Percentiles rank a stretch among this genome's conserved stretches.
Conservation (phyloP, 2,888 invertebrate species). For the Tholera decimalis region DNA sequence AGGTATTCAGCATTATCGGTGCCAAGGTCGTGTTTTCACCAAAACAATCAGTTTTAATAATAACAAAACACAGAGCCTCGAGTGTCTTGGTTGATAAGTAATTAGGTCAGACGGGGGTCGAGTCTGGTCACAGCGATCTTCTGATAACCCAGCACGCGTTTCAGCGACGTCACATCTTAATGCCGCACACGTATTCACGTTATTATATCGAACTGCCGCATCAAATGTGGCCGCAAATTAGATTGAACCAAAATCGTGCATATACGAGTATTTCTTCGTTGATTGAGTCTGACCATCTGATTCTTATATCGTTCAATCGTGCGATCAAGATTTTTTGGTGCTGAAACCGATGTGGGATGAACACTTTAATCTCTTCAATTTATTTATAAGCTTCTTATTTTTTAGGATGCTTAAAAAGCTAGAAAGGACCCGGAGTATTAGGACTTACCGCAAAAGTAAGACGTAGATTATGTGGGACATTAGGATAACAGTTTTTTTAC, state of each 20-base stretch:
- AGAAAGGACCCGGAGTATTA: no score
- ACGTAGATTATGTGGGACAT: not conserved
- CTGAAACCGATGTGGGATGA: not conserved
- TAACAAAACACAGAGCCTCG: constrained; percentile 71
- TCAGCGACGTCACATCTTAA: constrained; percentile 73
- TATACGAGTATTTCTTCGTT: constrained; percentile 28
- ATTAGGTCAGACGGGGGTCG: constrained; percentile 87
- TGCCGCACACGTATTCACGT: constrained; percentile 64
- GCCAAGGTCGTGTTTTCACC: constrained; percentile 74
- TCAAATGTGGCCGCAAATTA: constrained; percentile 51
- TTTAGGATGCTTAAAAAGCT: not conserved
- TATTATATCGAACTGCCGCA: constrained; percentile 57
- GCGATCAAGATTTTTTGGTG: not conserved
- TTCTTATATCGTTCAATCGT: constrained; percentile 5
- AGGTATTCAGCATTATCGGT: constrained; percentile 51
- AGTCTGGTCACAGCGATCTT: constrained; percentile 81
- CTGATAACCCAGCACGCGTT: constrained; percentile 84
- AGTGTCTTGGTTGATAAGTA: constrained; percentile 80
- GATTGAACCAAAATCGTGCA: constrained; percentile 44
- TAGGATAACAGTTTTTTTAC: not conserved
- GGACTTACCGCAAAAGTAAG: not conserved
- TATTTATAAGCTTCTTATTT: not conserved
- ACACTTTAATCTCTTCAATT: not conserved
- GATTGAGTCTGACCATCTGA: constrained; percentile 31
- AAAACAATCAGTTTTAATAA: constrained; percentile 70